A percentile compares a stretch with the other conserved stretches of the same genome.
These are phyloP conservation scores for Suncus etruscus DNA, from an alignment of 2,113 vertebrate species.

Conservation along the genomic window DNA sequence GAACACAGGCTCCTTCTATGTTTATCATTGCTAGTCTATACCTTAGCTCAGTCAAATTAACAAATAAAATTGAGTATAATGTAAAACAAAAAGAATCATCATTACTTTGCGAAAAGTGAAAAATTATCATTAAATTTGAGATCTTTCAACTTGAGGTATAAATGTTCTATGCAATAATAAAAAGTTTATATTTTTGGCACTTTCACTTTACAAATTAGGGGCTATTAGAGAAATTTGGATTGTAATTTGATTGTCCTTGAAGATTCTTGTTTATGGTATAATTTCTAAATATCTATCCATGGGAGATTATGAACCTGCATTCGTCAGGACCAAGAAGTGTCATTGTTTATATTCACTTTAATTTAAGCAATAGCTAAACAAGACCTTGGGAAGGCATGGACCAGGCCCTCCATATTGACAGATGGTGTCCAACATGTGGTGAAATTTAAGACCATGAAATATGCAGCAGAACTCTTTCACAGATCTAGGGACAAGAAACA, in stretches of 20 bases:
- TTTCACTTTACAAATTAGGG: background rate
- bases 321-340: background rate
- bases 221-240: background rate
- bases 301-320: background rate
- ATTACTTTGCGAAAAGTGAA: background rate
- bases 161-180: background rate
- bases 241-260: background rate
- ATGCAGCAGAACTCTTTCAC: background rate
- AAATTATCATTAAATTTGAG: background rate
- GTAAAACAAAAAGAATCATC: background rate
- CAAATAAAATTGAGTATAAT: background rate
- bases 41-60: background rate
- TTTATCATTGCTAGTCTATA: background rate
- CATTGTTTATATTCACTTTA: no score
- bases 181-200: background rate
- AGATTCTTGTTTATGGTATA: background rate
- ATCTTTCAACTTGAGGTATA: background rate
- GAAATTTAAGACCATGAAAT: background rate
- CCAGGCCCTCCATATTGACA: background rate
- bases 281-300: background rate
- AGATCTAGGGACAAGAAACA: background rate
- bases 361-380: background rate
- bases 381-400: background rate
- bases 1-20: background rate
- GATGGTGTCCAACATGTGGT: no score